Evolutionary conservation across 1,140 invertebrate species (phyloP).

Genomic region (Drosophila nigromelanica): DNA sequence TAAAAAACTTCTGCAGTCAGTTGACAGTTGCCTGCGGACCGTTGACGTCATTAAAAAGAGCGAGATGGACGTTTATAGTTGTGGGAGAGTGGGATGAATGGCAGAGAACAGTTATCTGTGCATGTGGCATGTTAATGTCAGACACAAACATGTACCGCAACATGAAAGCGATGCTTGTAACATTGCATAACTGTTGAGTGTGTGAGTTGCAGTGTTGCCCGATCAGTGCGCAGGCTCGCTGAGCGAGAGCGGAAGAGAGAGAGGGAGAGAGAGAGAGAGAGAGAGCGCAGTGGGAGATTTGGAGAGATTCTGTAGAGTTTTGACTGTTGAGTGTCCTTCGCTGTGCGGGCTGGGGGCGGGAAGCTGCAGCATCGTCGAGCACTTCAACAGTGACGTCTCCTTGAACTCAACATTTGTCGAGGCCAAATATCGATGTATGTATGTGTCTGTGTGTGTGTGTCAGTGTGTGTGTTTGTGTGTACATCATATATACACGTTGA

Average conservation of each 20-base stretch:
- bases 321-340: slow-evolving; percentile 53
- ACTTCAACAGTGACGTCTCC: slow-evolving; percentile 73
- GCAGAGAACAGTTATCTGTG: slow-evolving; percentile 6
- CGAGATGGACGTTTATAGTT: neutral
- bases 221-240: slow-evolving; percentile 31
- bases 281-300: slow-evolving; percentile 27
- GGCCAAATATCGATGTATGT: slow-evolving; percentile 43
- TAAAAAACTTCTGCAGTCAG: no score
- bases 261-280: slow-evolving; percentile 8
- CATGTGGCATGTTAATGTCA: slow-evolving; percentile 35
- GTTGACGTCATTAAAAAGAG: slow-evolving; percentile 56
- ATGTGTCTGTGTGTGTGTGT: slow-evolving; percentile 2
- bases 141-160: slow-evolving; percentile 21
- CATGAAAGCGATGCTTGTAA: slow-evolving; percentile 37
- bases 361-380: slow-evolving; percentile 44
- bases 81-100: neutral
- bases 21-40: neutral
- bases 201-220: slow-evolving; percentile 41
- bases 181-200: slow-evolving; percentile 75
- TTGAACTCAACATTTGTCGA: slow-evolving; percentile 80
- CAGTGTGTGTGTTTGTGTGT: slow-evolving; percentile 1
- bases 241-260: slow-evolving; percentile 6
- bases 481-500: slow-evolving; percentile 18
- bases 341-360: slow-evolving; percentile 23
- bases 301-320: slow-evolving; percentile 18